Base-by-base conservation (phyloP, 2,113 vertebrate species). In the Scophthalmus maximus region DNA sequence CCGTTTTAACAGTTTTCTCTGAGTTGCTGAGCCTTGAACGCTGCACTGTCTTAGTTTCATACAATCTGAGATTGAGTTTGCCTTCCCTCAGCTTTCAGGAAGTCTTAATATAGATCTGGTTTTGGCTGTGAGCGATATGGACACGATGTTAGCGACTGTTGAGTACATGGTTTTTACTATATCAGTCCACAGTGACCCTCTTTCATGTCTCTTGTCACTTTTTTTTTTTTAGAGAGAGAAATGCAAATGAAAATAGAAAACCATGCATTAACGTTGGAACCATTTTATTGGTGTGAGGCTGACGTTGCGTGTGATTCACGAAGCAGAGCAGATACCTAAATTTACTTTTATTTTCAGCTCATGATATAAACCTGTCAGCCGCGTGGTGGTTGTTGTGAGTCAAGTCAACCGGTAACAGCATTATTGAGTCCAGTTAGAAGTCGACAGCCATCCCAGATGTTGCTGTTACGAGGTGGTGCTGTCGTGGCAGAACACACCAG, bases 81-180 rank as follows among this genome's bases (percentile, higher is more conserved):
- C 55, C 65, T 78, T 76, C 14, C 53, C 22, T 3, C 23, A 34
- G 44, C 76, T 50, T 38, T 61, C 86, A 87, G 86, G 83, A 91
- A 91, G 87, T 90, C 79, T 79, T 67, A 72, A 78, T 67, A 87
- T 86, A 83, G 79, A 4, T 67, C 32, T 83, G 64, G 64, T 73
- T 78, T 70, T 58, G 50, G 14, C 50, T 61, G 47, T 50, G 51
- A 68, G 67, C 23, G 4, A 17, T 26, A 27, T 47, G 40, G 63
- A 68, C 72, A 42, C 64, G 68, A 2, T 30, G 23, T 52, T 29
- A 67, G 38, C 66, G 50, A 62, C 65, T 69, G 86, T 83, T 81
- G 17, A 73, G 47, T 73, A 26, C 25, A 61, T 69, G 66, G 18
- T 74, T 79, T 49, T 53, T n/a, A 4, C 59, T 23, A 65, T 6